phyloP scores from a whole-genome alignment of 2,797 vertebrate species.

The Pristis pectinata region DNA sequence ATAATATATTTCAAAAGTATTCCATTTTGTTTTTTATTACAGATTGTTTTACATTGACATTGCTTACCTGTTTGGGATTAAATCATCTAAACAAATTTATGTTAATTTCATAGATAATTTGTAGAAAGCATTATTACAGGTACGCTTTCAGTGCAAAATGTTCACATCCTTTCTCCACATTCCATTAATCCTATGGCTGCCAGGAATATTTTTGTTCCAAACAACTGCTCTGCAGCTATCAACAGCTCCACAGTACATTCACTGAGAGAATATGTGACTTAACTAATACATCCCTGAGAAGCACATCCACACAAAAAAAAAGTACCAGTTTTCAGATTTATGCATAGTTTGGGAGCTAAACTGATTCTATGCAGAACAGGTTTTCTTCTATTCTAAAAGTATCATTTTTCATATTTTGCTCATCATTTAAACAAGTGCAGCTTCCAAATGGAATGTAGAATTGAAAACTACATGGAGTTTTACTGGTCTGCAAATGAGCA shows the following conservation, averaged over 20 bases:
- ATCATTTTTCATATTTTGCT: not conserved
- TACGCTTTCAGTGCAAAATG: not conserved
- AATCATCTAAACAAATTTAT: not conserved
- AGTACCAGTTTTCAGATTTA: not conserved
- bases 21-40: not conserved
- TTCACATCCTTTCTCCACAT: not conserved
- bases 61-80: not conserved
- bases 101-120: no score
- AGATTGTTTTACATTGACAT: not conserved
- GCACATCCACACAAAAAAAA: not conserved
- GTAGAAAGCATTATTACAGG: not conserved
- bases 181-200: not conserved
- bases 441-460: not conserved
- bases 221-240: not conserved
- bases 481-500: not conserved
- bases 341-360: not conserved
- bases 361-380: not conserved
- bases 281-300: not conserved
- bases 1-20: not conserved
- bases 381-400: not conserved
- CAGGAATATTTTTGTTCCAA: conserved; percentile 15
- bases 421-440: not conserved
- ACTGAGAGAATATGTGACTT: not conserved
- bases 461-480: not conserved
- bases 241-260: conserved; percentile 1